Conservation (phyloP, 2,797 vertebrate species). For the Poecilia wingei region DNA sequence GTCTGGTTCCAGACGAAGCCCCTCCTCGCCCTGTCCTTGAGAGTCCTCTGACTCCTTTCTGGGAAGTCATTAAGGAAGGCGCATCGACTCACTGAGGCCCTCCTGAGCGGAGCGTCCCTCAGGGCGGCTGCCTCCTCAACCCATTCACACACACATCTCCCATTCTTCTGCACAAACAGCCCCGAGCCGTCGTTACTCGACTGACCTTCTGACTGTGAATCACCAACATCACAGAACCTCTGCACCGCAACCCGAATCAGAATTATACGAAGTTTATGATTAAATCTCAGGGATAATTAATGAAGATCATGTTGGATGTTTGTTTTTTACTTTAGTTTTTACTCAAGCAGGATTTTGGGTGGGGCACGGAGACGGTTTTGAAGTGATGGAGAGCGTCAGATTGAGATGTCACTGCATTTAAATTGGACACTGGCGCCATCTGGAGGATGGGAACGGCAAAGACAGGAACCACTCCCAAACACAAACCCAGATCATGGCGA, state of each 20-base stretch:
- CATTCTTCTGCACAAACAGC: conserved; percentile 44
- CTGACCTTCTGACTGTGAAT: conserved; percentile 67
- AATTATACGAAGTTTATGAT: background rate
- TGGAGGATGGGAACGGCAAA: conserved; percentile 49
- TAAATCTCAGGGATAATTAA: background rate
- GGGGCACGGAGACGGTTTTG: conserved; percentile 69
- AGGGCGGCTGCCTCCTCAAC: conserved; percentile 40
- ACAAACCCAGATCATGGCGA: background rate
- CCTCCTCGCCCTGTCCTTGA: conserved; percentile 66
- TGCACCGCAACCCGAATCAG: background rate
- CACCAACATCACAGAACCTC: conserved; percentile 31
- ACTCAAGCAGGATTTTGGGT: conserved; percentile 65
- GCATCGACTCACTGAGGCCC: conserved; percentile 47
- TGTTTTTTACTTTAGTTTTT: conserved; percentile 7
- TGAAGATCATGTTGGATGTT: background rate
- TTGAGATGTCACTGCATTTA: conserved; percentile 18
- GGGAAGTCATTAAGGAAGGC: conserved; percentile 52
- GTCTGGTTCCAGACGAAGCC: conserved; percentile 28
- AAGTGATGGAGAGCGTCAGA: conserved; percentile 55
- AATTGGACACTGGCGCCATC: conserved; percentile 62
- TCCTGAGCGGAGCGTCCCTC: conserved; percentile 37
- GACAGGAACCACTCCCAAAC: conserved; percentile 64
- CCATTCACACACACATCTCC: conserved; percentile 44
- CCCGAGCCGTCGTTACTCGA: conserved; percentile 51
- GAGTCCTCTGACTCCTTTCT: conserved; percentile 61